Evolutionary conservation across 2,113 vertebrate species (phyloP), one percentile per base, ranked within the genome.

Genomic region (Vidua chalybeata): DNA sequence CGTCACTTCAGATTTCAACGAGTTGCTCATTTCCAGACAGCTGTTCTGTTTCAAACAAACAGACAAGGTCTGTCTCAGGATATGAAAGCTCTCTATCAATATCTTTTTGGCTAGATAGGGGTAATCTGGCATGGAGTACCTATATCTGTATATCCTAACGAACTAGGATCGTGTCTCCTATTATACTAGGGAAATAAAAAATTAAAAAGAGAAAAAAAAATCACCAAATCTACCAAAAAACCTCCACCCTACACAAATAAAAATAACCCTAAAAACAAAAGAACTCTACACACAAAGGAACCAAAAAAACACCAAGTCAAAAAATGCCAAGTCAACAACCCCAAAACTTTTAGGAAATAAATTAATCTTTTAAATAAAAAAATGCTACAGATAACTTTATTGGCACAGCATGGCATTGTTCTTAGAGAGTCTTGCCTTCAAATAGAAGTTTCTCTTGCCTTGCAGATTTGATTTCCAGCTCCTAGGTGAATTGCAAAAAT

Each of bases 11-110:
- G 43, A 83, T 94, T 90, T 90, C 87, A 88, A 56, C 8, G 28
- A 92, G 39, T n/a, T 84, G 68, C 61, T 81, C n/a, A 58, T 84
- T 96, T 93, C 41, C 39, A 94, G 45, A 64, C 88, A 95, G 88
- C 62, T 89, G 90, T 51, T 89, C 63, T 43, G 13, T 80, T 93
- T 96, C 90, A 95, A 94, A 84, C 48, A 87, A 88, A 85, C n/a
- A 88, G 85, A 56, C 69, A 68, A 59, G 55, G 41, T 78, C 68
- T 78, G 68, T 56, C 82, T 86, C 31, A 78, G 64, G 41, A 68
- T 55, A 81, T 4, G 0, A 93, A 81, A 56, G 8, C 20, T 71
- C 83, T 88, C 45, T 61, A 62, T 56, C 72, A 78, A 52, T 46
- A 63, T 14, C 3, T 4, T 90, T 86, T 67, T 59, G 52, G 48